Evolutionary conservation across 2,888 invertebrate genomes (phyloP).

Genomic region (Nymphalis c-album): DNA sequence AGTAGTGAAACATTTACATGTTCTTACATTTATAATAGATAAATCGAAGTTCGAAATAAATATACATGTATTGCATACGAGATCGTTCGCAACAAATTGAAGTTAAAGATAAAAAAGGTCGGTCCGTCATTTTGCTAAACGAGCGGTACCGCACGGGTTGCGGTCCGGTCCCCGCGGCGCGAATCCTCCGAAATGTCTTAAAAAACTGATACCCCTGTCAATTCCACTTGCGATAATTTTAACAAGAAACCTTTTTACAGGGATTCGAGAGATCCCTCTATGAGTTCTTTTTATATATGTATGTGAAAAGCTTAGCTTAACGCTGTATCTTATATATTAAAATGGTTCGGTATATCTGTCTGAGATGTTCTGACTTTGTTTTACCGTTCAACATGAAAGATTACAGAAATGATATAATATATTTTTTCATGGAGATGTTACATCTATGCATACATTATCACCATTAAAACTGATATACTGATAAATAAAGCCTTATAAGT

Average conservation of each 20-base stretch:
- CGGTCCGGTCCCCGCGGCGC: slow-evolving; percentile 53
- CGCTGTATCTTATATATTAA: too few species aligned
- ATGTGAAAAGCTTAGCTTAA: neutral
- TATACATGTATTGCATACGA: slow-evolving; percentile 51
- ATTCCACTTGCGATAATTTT: slow-evolving; percentile 58
- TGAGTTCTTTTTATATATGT: neutral
- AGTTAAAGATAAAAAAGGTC: slow-evolving; percentile 80
- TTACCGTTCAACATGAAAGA: too few species aligned
- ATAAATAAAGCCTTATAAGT: too few species aligned
- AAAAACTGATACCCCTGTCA: slow-evolving; percentile 66
- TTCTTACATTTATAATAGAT: slow-evolving; percentile 8
- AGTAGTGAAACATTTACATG: neutral
- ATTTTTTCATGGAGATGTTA: too few species aligned
- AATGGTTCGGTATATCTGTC: too few species aligned
- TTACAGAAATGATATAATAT: too few species aligned
- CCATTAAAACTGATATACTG: too few species aligned
- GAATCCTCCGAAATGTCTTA: slow-evolving; percentile 52
- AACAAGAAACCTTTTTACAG: slow-evolving; percentile 38
- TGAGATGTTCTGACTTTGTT: too few species aligned
- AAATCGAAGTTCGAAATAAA: slow-evolving; percentile 25
- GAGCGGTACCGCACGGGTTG: slow-evolving; percentile 61
- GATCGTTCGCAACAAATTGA: slow-evolving; percentile 77
- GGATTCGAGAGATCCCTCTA: slow-evolving; percentile 16
- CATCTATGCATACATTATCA: too few species aligned
- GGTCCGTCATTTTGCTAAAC: slow-evolving; percentile 78